phyloP scores from a whole-genome alignment of 2,113 vertebrate species.

The Ovibos moschatus region DNA sequence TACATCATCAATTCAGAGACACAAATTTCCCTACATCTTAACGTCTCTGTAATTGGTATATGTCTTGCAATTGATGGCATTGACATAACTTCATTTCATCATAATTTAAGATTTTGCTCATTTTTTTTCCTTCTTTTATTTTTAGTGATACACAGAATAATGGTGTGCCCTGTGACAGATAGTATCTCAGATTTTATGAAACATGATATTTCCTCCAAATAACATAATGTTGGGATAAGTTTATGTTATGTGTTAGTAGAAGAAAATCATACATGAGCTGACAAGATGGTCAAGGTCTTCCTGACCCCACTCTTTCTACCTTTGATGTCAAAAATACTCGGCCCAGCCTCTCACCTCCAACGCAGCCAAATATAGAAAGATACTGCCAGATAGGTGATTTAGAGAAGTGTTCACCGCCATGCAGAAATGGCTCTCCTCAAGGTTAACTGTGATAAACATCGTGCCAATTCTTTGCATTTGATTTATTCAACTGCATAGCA shows the following conservation, averaged over 20 bases:
- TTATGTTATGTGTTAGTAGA: neutral
- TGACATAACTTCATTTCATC: neutral
- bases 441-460: neutral
- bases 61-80: neutral
- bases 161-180: rapidly evolving
- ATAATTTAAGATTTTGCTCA: neutral
- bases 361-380: neutral
- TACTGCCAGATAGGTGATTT: neutral
- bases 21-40: neutral
- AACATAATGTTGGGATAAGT: neutral
- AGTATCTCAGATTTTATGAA: neutral
- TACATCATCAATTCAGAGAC: neutral
- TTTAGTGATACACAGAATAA: neutral
- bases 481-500: neutral
- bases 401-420: neutral
- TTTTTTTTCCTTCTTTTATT: neutral
- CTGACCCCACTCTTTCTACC: neutral
- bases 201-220: neutral
- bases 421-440: neutral
- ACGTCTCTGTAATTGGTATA: neutral
- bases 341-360: neutral
- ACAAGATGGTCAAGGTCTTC: neutral
- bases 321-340: neutral
- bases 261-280: neutral
- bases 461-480: neutral